These are phyloP conservation scores for Cepaea nemoralis DNA, from an alignment of 1,140 invertebrate species.

Conservation along the genomic window DNA sequence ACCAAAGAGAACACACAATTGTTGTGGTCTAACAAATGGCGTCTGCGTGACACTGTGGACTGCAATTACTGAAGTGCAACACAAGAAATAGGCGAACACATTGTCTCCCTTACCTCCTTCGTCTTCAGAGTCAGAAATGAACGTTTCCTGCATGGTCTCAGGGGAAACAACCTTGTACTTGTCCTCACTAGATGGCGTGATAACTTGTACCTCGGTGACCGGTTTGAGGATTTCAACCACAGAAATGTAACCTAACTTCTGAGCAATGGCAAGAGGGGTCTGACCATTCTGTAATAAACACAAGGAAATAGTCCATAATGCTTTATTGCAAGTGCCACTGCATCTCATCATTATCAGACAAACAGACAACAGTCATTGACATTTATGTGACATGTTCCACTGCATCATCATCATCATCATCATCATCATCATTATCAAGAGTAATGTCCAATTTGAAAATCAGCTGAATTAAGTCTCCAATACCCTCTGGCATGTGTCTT, in stretches of 20 bases:
- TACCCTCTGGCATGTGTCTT: no score
- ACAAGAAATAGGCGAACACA: not conserved
- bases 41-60: not conserved
- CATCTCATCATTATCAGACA: no score
- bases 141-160: conserved; percentile 98
- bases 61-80: not conserved
- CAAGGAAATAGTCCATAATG: no score
- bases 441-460: no score
- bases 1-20: no score
- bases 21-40: no score
- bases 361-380: no score
- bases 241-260: conserved; percentile 97
- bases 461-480: no score
- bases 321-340: no score
- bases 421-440: no score
- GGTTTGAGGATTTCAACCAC: conserved; percentile 97
- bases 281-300: conserved; percentile 96
- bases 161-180: conserved; percentile 98
- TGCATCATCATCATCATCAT: no score
- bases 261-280: conserved; percentile 95
- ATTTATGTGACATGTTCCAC: no score
- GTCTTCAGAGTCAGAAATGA: conserved; percentile 99
- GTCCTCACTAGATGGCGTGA: conserved; percentile 83
- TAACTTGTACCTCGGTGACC: conserved; percentile 87
- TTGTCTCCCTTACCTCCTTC: conserved; percentile 86